phyloP scores from a whole-genome alignment of 2,888 invertebrate species.

The Halictus quadricinctus region DNA sequence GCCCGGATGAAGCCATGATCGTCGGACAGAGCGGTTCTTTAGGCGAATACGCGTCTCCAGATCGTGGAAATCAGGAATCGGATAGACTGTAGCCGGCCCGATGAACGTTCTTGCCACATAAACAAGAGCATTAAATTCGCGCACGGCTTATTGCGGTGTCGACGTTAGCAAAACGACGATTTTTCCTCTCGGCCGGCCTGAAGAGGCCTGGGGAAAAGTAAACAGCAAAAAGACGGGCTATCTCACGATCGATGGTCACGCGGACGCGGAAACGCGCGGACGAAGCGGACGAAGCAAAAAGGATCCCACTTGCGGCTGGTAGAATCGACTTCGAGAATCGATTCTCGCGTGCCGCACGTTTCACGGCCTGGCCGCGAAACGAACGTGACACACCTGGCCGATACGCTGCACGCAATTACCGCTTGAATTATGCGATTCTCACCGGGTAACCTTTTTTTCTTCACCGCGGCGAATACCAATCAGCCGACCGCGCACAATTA shows the following conservation, averaged over 20 bases:
- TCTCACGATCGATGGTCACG: not conserved
- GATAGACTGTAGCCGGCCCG: not conserved
- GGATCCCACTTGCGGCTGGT: not conserved
- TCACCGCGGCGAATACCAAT: constrained; percentile 21
- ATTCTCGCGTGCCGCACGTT: constrained; percentile 25
- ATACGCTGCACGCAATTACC: constrained; percentile 36
- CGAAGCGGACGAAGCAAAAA: not conserved
- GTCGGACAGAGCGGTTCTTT: not conserved
- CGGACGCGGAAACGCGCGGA: not conserved
- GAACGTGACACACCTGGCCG: constrained; percentile 42
- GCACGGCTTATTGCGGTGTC: not conserved
- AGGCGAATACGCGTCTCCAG: not conserved
- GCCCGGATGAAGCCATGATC: not conserved
- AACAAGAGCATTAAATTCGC: not conserved
- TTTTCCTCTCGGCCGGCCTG: not conserved
- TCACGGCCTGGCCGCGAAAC: constrained; percentile 6
- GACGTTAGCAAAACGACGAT: not conserved
- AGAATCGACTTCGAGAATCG: not conserved
- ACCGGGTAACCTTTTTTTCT: constrained; percentile 24
- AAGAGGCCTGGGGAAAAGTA: not conserved
- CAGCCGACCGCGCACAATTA: not conserved
- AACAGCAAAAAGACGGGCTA: not conserved
- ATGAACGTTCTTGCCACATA: not conserved
- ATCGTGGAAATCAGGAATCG: not conserved
- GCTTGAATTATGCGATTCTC: constrained; percentile 39